Base-by-base conservation (phyloP, 92 coral and sea anemone species). In the Parazoanthus darwini region DNA sequence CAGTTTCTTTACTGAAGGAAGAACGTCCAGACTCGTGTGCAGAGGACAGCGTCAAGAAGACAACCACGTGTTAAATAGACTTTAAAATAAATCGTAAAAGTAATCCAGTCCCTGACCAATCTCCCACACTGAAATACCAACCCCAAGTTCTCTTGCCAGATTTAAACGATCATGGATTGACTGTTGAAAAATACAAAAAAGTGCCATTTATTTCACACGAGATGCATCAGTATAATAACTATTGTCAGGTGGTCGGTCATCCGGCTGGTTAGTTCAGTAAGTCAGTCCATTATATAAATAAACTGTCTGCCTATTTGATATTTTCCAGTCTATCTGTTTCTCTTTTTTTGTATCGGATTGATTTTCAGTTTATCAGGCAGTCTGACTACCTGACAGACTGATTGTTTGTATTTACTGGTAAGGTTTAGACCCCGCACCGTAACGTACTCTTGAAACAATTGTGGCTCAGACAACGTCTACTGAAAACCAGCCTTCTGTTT, bases 51-150 rank as follows among this genome's bases (percentile, higher is more conserved):
- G 23, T 76, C 59, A 54, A 54, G 59, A 46, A 39, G 35, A 38
- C 13, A 46, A 50, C 20, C 8, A 23, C 18, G 54, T 68, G 78
- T n/a, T 0, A 22, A 8, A 8, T 4, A 6, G 16, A 67, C 16
- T 76, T 90, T 74, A 96, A 51, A 96, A 82, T 68, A 96, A 85
- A 73, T 96, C 99, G 88, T 95, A 96, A 88, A 96, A 96, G 88
- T 95, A 96, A 65, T 96, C 98, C 85, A 96, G 86, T 58, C 99
- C 99, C 89, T 96, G 99, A 4, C 99, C 99, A 16, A 96, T 96
- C 83, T 96, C 99, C 99, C 99, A 96, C 33, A 96, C 87, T 36
- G 98, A 94, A 86, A 96, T 86, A 4, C 99, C 96, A 44, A 96
- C 96, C 33, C 96, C 99, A 18, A 96, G 90, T 83, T 96, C 98